Evolutionary conservation across 1,140 invertebrate species (phyloP), one percentile per base, ranked within the genome.

Genomic region (Dendroctonus ponderosae): DNA sequence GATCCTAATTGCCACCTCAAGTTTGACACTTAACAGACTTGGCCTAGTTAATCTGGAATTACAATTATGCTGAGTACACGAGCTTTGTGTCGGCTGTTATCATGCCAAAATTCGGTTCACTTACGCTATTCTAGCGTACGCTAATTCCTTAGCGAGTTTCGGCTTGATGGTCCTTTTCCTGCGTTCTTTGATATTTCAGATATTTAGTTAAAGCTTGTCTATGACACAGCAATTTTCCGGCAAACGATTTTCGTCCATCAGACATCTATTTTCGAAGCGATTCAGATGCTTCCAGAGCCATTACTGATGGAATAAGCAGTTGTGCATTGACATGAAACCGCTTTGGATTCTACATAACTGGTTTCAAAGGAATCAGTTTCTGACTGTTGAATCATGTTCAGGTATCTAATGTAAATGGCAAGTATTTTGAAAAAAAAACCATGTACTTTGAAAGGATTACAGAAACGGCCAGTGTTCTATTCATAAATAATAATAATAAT

Each of bases 11-110:
- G 50, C 50, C 50, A 15, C 7, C 50, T 51, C 50, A 51, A 51
- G 50, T 51, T 51, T 51, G 50, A 51, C 50, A n/a, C 46, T 48
- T 5, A 48, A 14, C 46, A 48, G 46, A 51, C 50, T 51, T 51
- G 50, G 11, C 50, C 50, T 15, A 51, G 50, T 51, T 51, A 51
- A 51, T 11, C 50, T 51, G 3, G 50, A 51, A 51, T 51, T 51
- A 51, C 50, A 51, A 51, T 51, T 51, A 51, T 51, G 50, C 6
- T 3, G 15, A 11, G 50, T 15, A 51, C 50, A 51, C 3, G 3
- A 15, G 50, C 50, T 51, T 51, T 51, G 50, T 15, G 15, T 11
- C 50, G 7, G 50, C 8, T 51, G 15, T 51, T 51, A 51, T 51
- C 50, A 15, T 12, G 50, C 50, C 15, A 51, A 15, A 51, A 51